A percentile compares a stretch with the other conserved stretches of the same genome.
Evolutionary conservation across 37 sponge, comb jelly and placozoan genomes (phyloP).

Genomic region (Hexactinellida sp.): DNA sequence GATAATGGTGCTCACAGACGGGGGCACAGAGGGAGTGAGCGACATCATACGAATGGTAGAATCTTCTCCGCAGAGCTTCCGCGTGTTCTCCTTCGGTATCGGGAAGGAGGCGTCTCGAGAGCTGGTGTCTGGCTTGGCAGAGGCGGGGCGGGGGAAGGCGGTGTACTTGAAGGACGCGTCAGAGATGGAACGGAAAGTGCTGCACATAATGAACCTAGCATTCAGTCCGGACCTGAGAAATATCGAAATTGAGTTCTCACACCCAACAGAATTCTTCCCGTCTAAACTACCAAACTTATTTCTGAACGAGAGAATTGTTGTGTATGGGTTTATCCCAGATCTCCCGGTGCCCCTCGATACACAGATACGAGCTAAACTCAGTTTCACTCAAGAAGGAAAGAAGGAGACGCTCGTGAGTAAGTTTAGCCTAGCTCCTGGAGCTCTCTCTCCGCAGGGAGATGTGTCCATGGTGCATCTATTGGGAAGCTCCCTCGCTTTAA

Average conservation of each 20-base stretch:
- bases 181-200: constrained; percentile 23
- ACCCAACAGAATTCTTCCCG: neutral
- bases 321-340: neutral
- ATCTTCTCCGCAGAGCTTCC: neutral
- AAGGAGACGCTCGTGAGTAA: neutral
- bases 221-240: neutral
- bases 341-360: neutral
- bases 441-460: neutral
- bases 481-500: neutral
- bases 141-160: constrained; percentile 16
- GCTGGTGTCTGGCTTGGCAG: constrained; percentile 23
- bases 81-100: constrained; percentile 19
- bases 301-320: neutral
- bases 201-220: constrained; percentile 15
- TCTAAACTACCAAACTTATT: neutral
- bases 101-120: constrained; percentile 13
- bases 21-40: neutral
- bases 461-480: neutral
- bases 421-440: neutral
- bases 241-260: neutral
- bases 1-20: constrained; percentile 5
- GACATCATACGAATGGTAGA: neutral
- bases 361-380: neutral
- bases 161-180: neutral
- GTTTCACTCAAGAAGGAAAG: neutral